Base-by-base conservation (phyloP, 92 coral and sea anemone species). In the Pocillopora grandis region DNA sequence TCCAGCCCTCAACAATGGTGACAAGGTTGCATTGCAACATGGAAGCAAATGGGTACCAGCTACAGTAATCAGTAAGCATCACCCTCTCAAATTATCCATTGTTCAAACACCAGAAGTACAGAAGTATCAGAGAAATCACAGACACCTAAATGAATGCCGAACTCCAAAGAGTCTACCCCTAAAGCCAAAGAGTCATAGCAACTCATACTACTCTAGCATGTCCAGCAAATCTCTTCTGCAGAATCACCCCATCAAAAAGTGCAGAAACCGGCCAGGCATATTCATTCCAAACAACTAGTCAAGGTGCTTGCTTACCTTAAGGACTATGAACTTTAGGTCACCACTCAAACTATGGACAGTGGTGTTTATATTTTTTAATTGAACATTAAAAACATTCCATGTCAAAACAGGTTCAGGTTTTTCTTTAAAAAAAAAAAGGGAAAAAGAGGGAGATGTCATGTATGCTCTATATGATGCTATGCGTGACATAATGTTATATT, bases 21-120 rank as follows among this genome's bases (percentile, higher is more conserved):
- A 91, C 18, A 75, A 67, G 42, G 85, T 81, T 19, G 11, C 83
- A 62, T 68, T 83, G 81, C 48, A 83, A 82, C 91, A 90, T 42
- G 89, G 88, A 62, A 89, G 90, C 42, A 80, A 76, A 33, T 92
- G 95, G 93, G 87, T 86, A 21, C 93, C 84, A 72, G 93, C 84
- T 20, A 23, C 23, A 90, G 88, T 84, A 31, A 72, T 76, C n/a
- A 21, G 59, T 66, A 77, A 83, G 66, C 77, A 87, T 65, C 17
- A 65, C 18, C 75, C 76, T 27, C 92, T 91, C 66, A 83, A 90
- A 21, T 85, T 90, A 8, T 91, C 89, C 80, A 23, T 86, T 57
- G 90, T 91, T 27, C 86, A 89, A 72, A 89, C 85, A 58, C 90
- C 90, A 18, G 87, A 92, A 62, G 95, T 92, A 10, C 71, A 78